Conservation (phyloP, 2,888 invertebrate genomes). For the Sesia apiformis region DNA sequence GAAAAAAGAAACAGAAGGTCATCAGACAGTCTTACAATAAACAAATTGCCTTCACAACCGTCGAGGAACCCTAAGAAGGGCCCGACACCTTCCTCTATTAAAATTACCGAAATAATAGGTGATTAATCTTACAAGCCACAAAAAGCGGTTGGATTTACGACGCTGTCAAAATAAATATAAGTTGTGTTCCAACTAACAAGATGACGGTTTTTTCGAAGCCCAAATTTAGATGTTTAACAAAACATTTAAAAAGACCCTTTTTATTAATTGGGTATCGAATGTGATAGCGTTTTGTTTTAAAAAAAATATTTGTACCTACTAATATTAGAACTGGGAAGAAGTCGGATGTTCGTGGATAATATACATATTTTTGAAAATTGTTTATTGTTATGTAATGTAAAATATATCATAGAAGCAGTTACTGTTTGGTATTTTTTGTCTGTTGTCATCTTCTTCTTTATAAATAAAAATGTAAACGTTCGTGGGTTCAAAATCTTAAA, state of each 20-base stretch:
- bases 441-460: too few species aligned
- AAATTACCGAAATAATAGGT: conserved; percentile 63
- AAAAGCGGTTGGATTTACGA: conserved; percentile 52
- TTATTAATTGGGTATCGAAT: conserved; percentile 61
- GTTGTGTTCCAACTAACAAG: conserved; percentile 39
- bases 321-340: too few species aligned
- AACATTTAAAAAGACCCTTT: conserved; percentile 53
- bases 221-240: conserved; percentile 71
- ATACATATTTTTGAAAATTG: neutral
- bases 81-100: conserved; percentile 57
- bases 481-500: too few species aligned
- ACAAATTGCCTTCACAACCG: too few species aligned
- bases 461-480: too few species aligned
- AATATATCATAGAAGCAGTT: neutral
- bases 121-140: conserved; percentile 59
- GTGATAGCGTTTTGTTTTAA: conserved; percentile 28
- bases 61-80: conserved; percentile 23
- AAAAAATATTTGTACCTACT: conserved; percentile 1
- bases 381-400: too few species aligned
- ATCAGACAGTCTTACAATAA: too few species aligned
- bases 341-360: neutral
- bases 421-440: too few species aligned
- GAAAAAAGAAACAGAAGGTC: too few species aligned
- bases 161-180: conserved; percentile 63
- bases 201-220: conserved; percentile 24